phyloP scores from a whole-genome alignment of 1,140 invertebrate genomes.

The Zaprionus lachaisei region DNA sequence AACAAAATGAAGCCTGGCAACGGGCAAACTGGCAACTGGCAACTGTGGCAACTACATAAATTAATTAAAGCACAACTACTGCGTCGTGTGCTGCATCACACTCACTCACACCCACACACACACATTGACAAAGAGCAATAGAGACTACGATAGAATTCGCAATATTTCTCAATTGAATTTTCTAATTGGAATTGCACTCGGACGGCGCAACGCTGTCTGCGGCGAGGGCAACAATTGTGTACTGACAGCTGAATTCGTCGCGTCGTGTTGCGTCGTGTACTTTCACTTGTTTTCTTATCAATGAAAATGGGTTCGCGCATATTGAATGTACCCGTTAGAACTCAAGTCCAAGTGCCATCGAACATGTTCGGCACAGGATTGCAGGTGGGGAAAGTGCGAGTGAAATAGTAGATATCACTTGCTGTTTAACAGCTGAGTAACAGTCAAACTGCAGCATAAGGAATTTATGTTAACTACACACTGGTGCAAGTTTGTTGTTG shows the following conservation, averaged over 20 bases:
- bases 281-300: slow-evolving; percentile 71
- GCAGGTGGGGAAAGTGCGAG: slow-evolving; percentile 1
- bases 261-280: slow-evolving; percentile 11
- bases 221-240: slow-evolving; percentile 40
- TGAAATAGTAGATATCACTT: neutral
- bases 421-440: neutral
- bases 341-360: slow-evolving; percentile 23
- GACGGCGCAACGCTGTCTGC: slow-evolving; percentile 28
- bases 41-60: slow-evolving; percentile 41
- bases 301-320: slow-evolving; percentile 51
- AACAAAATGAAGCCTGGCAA: slow-evolving; percentile 45
- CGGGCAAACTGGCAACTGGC: neutral
- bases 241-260: slow-evolving; percentile 25
- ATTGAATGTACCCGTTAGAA: slow-evolving; percentile 12
- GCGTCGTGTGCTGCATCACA: slow-evolving; percentile 28
- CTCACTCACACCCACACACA: neutral
- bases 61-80: slow-evolving; percentile 35
- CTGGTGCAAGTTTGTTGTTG: slow-evolving; percentile 7
- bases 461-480: neutral
- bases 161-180: slow-evolving; percentile 12
- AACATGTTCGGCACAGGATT: slow-evolving; percentile 15
- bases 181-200: neutral
- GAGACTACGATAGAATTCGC: slow-evolving; percentile 21
- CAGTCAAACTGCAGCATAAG: slow-evolving; percentile 22
- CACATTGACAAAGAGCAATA: slow-evolving; percentile 4